Evolutionary conservation across 2,113 vertebrate genomes (phyloP), one percentile per base, ranked within the genome.

Genomic region (Echinops telfairi): DNA sequence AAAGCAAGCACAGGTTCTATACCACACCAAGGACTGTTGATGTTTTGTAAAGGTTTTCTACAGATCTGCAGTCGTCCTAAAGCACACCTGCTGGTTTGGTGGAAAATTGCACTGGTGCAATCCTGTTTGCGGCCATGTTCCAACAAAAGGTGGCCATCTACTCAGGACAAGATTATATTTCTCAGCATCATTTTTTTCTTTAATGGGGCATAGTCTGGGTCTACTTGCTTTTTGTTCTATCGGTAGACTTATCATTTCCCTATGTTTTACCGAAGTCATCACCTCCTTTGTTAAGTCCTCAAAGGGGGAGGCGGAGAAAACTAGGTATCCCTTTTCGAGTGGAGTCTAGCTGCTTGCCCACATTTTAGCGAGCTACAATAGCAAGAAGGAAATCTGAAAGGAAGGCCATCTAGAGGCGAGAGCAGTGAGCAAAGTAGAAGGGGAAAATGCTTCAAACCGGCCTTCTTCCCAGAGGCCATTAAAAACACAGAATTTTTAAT

Each of bases 1-100:
- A 97, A 97, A 96, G 77, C 94, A 94, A 96, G 78, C 80, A 96
- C 79, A 95, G 87, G 85, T 68, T 96, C 82, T 95, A 96, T 97
- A 95, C 93, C 88, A 96, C 77, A 92, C 76, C 94, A 95, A 97
- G 76, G 86, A 86, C 89, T 95, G 86, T 78, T 92, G 93, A 93
- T 62, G 64, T 94, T 97, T 97, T 95, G 96, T 86, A 94, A 83
- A 80, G 47, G 20, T 47, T 91, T 97, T 97, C 78, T 96, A 93
- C 57, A 90, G 95, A 58, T 95, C 38, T 80, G 75, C 73, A 97
- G 0, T 90, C 78, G 27, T 83, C n/a, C 86, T 85, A n/a, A 68
- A 23, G 1, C 57, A 93, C 36, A 94, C 75, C 93, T 96, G 71
- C 66, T 78, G 81, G 14, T 88, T 40, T 89, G 95, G 80, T 82